Conservation (phyloP, 2,888 invertebrate species). For the Epinotia nisella region DNA sequence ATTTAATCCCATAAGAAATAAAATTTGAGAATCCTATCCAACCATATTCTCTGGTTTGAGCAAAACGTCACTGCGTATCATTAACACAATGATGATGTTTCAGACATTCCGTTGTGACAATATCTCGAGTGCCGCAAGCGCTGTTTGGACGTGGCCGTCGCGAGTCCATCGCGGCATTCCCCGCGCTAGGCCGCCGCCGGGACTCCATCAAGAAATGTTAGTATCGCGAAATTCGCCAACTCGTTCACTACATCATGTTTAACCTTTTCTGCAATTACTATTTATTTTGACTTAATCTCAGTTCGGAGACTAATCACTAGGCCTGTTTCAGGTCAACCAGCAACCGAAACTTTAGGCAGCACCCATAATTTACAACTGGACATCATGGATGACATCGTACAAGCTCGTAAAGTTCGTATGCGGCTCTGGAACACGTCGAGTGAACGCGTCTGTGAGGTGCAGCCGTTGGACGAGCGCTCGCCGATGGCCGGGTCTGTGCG, state of each 20-base stretch:
- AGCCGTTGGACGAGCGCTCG: conserved; percentile 89
- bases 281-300: background rate
- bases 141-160: conserved; percentile 91
- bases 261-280: no score
- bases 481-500: conserved; percentile 81
- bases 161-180: conserved; percentile 92
- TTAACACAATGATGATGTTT: conserved; percentile 46
- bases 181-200: conserved; percentile 81
- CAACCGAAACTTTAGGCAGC: conserved; percentile 89
- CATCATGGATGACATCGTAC: conserved; percentile 95
- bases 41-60: background rate
- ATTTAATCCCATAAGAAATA: no score
- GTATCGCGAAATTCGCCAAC: conserved; percentile 47
- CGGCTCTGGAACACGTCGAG: conserved; percentile 93
- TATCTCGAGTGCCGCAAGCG: conserved; percentile 91
- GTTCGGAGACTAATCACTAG: conserved; percentile 41
- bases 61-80: background rate
- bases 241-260: background rate
- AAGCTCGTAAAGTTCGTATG: conserved; percentile 92
- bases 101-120: conserved; percentile 94
- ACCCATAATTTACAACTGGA: conserved; percentile 93
- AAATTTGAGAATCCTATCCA: background rate
- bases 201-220: conserved; percentile 80
- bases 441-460: conserved; percentile 92
- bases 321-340: conserved; percentile 85